Conservation (phyloP, 2,888 invertebrate genomes). For the Deilephila elpenor region DNA sequence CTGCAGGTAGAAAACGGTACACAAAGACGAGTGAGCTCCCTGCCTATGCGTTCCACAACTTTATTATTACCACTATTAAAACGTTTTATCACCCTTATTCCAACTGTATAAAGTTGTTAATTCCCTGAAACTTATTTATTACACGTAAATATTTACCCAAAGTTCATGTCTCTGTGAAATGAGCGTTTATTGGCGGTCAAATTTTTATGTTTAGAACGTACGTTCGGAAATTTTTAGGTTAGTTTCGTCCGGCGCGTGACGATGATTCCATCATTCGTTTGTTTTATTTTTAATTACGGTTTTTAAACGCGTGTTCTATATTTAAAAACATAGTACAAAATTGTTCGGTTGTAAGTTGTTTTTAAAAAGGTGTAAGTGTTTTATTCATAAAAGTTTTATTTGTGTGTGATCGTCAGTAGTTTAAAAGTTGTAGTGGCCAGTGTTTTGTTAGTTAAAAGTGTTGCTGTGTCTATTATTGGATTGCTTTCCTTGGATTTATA, state of each 20-base stretch:
- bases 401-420: background rate
- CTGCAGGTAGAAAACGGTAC: conserved; percentile 79
- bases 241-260: conserved; percentile 41
- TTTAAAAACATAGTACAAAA: conserved; percentile 26
- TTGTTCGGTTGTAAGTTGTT: conserved; percentile 27
- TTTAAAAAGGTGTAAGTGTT: conserved; percentile 21
- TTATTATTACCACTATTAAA: conserved; percentile 31
- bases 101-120: conserved; percentile 48
- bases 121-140: conserved; percentile 39
- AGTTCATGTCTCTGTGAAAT: conserved; percentile 64
- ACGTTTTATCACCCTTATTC: conserved; percentile 28
- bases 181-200: conserved; percentile 74
- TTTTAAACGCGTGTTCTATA: conserved; percentile 32
- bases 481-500: conserved; percentile 27
- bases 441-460: conserved; percentile 17
- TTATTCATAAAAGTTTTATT: conserved; percentile 24
- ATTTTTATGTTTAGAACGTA: conserved; percentile 69
- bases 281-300: conserved; percentile 36
- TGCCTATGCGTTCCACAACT: conserved; percentile 48
- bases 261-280: conserved; percentile 31
- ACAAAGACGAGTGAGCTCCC: conserved; percentile 73
- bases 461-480: conserved; percentile 30
- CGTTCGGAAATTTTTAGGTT: conserved; percentile 62
- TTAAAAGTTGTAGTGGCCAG: conserved; percentile 13
- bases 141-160: conserved; percentile 39